These are phyloP conservation scores for Chymomyza fuscimana DNA, from an alignment of 2,888 invertebrate species.

Conservation along the genomic window DNA sequence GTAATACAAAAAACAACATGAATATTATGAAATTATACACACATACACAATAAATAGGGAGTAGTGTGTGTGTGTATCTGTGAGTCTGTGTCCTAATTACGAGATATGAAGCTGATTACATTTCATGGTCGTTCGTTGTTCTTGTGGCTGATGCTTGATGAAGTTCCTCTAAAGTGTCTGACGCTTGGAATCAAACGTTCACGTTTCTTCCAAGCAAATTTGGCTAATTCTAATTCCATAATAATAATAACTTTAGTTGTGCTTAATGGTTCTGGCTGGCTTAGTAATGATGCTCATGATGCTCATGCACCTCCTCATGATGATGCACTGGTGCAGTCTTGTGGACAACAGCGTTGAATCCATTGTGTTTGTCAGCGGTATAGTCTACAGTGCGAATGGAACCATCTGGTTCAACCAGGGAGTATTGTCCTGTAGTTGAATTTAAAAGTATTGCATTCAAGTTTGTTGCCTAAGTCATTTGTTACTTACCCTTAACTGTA, in stretches of 20 bases:
- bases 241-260: neutral
- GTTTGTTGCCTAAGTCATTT: slow-evolving; percentile 32
- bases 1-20: slow-evolving; percentile 50
- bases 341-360: slow-evolving; percentile 80
- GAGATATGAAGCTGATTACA: slow-evolving; percentile 72
- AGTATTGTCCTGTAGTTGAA: slow-evolving; percentile 81
- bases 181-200: neutral
- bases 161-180: slow-evolving; percentile 1
- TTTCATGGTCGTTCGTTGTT: slow-evolving; percentile 56
- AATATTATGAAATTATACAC: slow-evolving; percentile 51
- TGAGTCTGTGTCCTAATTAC: slow-evolving; percentile 66
- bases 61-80: neutral
- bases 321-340: slow-evolving; percentile 79
- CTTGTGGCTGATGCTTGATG: slow-evolving; percentile 25
- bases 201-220: slow-evolving; percentile 46
- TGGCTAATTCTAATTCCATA: slow-evolving; percentile 61
- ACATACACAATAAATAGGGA: slow-evolving; percentile 16
- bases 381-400: slow-evolving; percentile 84
- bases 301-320: slow-evolving; percentile 69
- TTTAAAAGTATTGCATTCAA: neutral
- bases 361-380: slow-evolving; percentile 80
- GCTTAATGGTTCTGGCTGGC: slow-evolving; percentile 20
- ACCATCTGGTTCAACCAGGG: slow-evolving; percentile 87
- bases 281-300: slow-evolving; percentile 56
- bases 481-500: slow-evolving; percentile 82